Evolutionary conservation across 2,888 invertebrate genomes (phyloP).

Genomic region (Penaeus monodon): DNA sequence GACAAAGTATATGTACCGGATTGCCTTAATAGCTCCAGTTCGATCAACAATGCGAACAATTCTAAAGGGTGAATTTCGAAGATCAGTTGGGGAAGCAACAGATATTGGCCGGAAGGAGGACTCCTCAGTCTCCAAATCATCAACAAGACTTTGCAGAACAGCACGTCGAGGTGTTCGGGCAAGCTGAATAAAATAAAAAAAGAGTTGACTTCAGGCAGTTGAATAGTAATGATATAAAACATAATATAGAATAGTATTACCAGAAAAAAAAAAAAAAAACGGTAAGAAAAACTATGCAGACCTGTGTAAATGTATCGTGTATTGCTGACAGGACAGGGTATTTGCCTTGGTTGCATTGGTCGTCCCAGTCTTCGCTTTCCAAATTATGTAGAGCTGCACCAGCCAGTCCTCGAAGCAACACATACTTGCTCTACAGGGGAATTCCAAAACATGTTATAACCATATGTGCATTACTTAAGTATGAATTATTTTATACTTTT

Average conservation of each 20-base stretch:
- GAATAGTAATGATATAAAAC: too few species aligned
- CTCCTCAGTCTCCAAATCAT: constrained; percentile 70
- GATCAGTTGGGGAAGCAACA: constrained; percentile 68
- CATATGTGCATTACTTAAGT: too few species aligned
- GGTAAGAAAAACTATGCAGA: background rate
- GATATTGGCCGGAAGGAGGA: constrained; percentile 38
- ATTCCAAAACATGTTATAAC: too few species aligned
- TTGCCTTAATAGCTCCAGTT: constrained; percentile 78
- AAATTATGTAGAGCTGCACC: constrained; percentile 77
- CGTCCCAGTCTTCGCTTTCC: constrained; percentile 74
- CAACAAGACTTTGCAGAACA: constrained; percentile 76
- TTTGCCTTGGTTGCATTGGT: constrained; percentile 20
- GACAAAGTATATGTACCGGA: constrained; percentile 43
- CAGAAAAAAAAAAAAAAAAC: too few species aligned
- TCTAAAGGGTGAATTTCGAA: constrained; percentile 80
- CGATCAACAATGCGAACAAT: constrained; percentile 82
- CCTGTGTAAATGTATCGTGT: constrained; percentile 68
- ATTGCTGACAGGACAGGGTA: constrained; percentile 67
- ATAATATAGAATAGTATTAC: background rate
- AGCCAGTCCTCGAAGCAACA: constrained; percentile 79
- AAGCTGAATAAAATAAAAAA: constrained; percentile 71
- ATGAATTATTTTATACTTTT: too few species aligned
- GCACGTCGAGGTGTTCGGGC: constrained; percentile 78
- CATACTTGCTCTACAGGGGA: constrained; percentile 77
- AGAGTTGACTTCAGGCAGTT: background rate